These are phyloP conservation scores for Enteromius afrohamiltoni DNA, from an alignment of 2,797 vertebrate genomes.

Conservation along the genomic window DNA sequence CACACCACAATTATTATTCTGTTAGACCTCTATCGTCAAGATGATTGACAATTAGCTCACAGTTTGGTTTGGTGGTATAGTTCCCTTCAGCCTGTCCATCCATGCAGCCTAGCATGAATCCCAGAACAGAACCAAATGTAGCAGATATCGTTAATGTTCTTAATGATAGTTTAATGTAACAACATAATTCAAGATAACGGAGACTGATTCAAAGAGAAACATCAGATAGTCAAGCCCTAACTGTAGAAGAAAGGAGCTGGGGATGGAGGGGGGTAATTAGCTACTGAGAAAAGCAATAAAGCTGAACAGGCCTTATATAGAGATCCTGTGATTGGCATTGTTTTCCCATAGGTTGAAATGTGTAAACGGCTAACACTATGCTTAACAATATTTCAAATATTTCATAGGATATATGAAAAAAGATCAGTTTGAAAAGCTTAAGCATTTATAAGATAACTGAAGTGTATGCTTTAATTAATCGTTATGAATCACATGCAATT, in stretches of 20 bases:
- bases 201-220: not conserved
- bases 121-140: not conserved
- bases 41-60: not conserved
- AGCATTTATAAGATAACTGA: not conserved
- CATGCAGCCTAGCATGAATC: not conserved
- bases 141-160: not conserved
- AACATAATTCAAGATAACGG: not conserved
- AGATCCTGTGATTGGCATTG: not conserved
- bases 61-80: not conserved
- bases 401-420: not conserved
- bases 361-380: not conserved
- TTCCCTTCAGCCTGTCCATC: not conserved
- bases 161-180: not conserved
- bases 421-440: not conserved
- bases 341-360: not conserved
- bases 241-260: not conserved
- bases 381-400: not conserved
- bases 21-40: not conserved
- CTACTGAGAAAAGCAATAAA: not conserved
- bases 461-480: not conserved
- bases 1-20: not conserved
- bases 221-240: not conserved
- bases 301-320: not conserved
- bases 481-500: not conserved
- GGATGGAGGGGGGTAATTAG: not conserved